Conservation (phyloP, 1,140 invertebrate genomes). For the Zaprionus vittiger region DNA sequence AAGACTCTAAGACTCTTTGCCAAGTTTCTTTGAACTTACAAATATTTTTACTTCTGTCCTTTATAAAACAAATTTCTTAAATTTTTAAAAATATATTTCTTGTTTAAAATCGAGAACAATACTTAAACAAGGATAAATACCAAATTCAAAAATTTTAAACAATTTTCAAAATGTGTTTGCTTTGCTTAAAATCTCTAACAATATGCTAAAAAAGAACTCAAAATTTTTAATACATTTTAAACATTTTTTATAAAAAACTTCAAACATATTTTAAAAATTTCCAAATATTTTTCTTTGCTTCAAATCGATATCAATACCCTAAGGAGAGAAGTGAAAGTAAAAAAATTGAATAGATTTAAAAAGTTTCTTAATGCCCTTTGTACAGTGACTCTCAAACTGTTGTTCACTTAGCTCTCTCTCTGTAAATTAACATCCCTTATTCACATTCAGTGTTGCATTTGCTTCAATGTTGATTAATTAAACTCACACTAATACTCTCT, state of each 20-base stretch:
- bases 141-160: fast-evolving
- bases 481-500: not conserved
- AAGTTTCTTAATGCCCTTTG: not conserved
- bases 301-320: too few relatives aligned
- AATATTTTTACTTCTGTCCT: too few relatives aligned
- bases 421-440: not conserved
- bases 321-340: too few relatives aligned
- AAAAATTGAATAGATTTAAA: too few relatives aligned
- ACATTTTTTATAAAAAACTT: not conserved
- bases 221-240: too few relatives aligned
- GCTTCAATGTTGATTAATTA: constrained; percentile 46
- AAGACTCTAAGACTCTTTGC: too few relatives aligned
- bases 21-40: too few relatives aligned
- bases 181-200: not conserved
- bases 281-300: not conserved
- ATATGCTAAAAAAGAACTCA: not conserved
- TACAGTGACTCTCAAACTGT: not conserved
- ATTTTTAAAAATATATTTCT: too few relatives aligned
- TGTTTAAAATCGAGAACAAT: too few relatives aligned
- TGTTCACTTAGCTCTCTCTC: not conserved
- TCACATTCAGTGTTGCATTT: constrained; percentile 17
- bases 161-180: not conserved
- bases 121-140: too few relatives aligned
- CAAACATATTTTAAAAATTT: not conserved
- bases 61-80: too few relatives aligned